phyloP scores from a whole-genome alignment of 2,888 invertebrate species.

The Chrysina gloriosa region DNA sequence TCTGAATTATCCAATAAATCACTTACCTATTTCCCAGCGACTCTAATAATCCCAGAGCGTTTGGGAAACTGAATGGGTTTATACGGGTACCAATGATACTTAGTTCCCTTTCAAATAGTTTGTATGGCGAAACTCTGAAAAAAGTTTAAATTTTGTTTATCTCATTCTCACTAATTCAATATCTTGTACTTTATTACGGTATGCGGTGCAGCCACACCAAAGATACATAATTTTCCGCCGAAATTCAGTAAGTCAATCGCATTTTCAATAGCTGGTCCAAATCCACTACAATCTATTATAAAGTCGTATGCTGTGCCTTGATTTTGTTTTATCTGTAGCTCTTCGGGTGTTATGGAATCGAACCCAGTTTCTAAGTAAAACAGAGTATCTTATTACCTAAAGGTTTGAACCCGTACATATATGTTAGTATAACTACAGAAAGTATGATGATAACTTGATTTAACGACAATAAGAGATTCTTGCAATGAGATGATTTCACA shows the following conservation, averaged over 20 bases:
- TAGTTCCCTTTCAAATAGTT: conserved; percentile 74
- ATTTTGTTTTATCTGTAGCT: conserved; percentile 63
- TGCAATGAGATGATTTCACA: no score
- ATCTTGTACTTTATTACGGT: conserved; percentile 62
- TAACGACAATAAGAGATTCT: no score
- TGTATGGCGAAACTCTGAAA: conserved; percentile 69
- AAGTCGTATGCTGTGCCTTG: conserved; percentile 68
- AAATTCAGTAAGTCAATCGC: conserved; percentile 69
- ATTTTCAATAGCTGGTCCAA: conserved; percentile 75
- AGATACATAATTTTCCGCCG: conserved; percentile 76
- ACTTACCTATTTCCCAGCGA: conserved; percentile 72
- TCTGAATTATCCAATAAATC: no score
- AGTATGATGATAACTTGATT: no score
- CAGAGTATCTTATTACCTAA: no score
- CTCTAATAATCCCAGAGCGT: conserved; percentile 71
- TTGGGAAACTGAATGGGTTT: conserved; percentile 76
- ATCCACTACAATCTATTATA: conserved; percentile 80
- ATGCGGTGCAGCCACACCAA: conserved; percentile 74
- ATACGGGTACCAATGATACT: conserved; percentile 74
- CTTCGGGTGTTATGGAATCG: conserved; percentile 68
- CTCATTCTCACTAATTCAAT: neutral
- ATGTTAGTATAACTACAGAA: no score
- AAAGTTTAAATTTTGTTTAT: conserved; percentile 28
- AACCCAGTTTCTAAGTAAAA: conserved; percentile 74
- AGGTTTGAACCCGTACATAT: neutral